A percentile compares a stretch with the other conserved stretches of the same genome.
These are phyloP conservation scores for Pseudoatta argentina DNA, from an alignment of 1,140 invertebrate species.

Conservation along the genomic window DNA sequence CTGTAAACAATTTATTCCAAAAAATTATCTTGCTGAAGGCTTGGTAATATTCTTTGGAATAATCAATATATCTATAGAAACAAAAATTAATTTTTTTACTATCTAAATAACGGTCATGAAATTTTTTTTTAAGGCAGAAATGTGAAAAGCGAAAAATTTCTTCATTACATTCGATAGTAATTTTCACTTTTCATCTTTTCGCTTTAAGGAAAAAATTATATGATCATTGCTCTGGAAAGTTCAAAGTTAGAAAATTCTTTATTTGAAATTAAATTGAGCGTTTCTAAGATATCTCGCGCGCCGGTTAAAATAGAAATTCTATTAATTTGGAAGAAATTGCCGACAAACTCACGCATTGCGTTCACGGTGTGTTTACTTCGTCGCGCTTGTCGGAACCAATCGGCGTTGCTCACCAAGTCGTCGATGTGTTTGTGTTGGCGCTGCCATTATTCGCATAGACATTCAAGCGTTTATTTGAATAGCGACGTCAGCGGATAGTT, in stretches of 20 bases:
- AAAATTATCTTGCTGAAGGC: too few species aligned
- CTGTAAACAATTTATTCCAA: too few species aligned
- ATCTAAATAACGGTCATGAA: too few species aligned
- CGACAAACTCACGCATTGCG: background rate
- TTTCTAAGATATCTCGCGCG: background rate
- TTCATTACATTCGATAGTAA: too few species aligned
- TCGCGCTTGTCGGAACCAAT: constrained; percentile 38
- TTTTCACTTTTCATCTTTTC: too few species aligned
- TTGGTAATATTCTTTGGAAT: too few species aligned
- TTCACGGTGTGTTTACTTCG: background rate
- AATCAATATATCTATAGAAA: too few species aligned
- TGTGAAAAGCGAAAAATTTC: too few species aligned
- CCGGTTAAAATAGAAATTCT: constrained; percentile 10
- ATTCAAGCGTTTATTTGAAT: constrained; percentile 55
- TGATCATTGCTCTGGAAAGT: background rate
- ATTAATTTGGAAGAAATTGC: constrained; percentile 19
- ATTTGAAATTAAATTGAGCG: background rate
- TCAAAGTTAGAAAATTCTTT: background rate
- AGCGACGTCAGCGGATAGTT: constrained; percentile 54
- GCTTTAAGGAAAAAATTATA: too few species aligned
- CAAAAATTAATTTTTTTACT: too few species aligned
- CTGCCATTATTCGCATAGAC: constrained; percentile 48
- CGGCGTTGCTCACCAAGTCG: constrained; percentile 24
- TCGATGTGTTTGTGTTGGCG: constrained; percentile 38
- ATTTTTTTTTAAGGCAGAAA: too few species aligned